These are phyloP conservation scores for Melieria crassipennis DNA, from an alignment of 2,888 invertebrate species.

Conservation along the genomic window DNA sequence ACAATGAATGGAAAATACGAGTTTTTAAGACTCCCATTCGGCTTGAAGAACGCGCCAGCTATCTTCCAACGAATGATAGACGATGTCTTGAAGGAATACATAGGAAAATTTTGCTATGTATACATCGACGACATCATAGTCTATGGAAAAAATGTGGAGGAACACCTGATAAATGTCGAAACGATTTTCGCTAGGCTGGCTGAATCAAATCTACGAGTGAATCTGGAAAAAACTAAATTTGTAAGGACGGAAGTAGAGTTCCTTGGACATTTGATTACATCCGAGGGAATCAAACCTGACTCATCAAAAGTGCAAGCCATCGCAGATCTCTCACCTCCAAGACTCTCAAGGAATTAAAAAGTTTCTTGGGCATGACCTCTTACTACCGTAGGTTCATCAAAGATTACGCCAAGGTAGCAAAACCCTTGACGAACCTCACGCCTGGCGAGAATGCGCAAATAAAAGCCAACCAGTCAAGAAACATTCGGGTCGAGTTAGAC, in stretches of 20 bases:
- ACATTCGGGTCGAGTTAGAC: too few relatives aligned
- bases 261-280: conserved; percentile 30
- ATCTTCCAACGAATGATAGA: conserved; percentile 25
- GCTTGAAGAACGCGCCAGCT: background rate
- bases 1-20: background rate
- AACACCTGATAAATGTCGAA: conserved; percentile 20
- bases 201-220: conserved; percentile 22
- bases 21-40: conserved; percentile 20
- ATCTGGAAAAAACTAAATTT: conserved; percentile 26
- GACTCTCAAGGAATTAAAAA: conserved; percentile 38
- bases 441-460: conserved; percentile 35
- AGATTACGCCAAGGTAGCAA: background rate
- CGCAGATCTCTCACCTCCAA: conserved; percentile 24
- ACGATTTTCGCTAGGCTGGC: conserved; percentile 22
- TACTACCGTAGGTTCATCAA: conserved; percentile 35
- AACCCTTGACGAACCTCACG: background rate
- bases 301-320: conserved; percentile 17
- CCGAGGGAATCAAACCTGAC: conserved; percentile 1
- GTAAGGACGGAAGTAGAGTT: conserved; percentile 31
- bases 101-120: conserved; percentile 20
- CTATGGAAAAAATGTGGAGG: conserved; percentile 17
- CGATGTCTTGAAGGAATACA: conserved; percentile 17
- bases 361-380: conserved; percentile 30
- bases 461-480: background rate
- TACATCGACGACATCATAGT: conserved; percentile 3